Percentiles rank a stretch among this genome's conserved stretches.
phyloP scores from a whole-genome alignment of 1,140 invertebrate species.

The Drosophila teissieri region DNA sequence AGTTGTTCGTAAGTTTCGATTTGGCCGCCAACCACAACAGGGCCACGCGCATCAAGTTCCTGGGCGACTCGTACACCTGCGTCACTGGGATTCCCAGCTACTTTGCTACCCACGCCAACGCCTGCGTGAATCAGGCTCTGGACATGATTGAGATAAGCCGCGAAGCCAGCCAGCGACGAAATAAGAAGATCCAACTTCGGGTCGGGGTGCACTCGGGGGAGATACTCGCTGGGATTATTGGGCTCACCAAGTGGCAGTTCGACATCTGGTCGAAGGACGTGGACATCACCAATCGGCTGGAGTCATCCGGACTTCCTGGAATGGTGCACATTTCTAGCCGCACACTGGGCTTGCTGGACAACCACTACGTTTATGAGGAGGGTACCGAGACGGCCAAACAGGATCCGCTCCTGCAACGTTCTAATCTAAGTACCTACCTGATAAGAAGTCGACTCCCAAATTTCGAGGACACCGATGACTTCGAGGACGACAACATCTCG shows the following conservation, averaged over 20 bases:
- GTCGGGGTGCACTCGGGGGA: slow-evolving; percentile 97
- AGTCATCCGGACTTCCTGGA: slow-evolving; percentile 94
- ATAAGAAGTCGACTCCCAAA: slow-evolving; percentile 84
- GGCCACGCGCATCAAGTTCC: slow-evolving; percentile 93
- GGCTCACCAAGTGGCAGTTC: slow-evolving; percentile 96
- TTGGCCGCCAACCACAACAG: slow-evolving; percentile 91
- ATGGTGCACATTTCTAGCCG: slow-evolving; percentile 93
- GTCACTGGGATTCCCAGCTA: slow-evolving; percentile 92
- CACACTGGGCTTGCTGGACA: slow-evolving; percentile 89
- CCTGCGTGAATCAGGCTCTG: slow-evolving; percentile 93
- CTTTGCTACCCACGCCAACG: slow-evolving; percentile 91
- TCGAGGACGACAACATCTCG: not conserved
- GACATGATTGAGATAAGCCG: slow-evolving; percentile 90
- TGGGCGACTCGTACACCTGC: slow-evolving; percentile 96
- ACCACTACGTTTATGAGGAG: slow-evolving; percentile 85
- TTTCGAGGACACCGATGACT: not conserved
- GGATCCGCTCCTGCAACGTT: slow-evolving; percentile 88
- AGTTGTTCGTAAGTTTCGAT: slow-evolving; percentile 96
- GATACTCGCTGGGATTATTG: slow-evolving; percentile 95
- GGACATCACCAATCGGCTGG: slow-evolving; percentile 96
- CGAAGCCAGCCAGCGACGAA: slow-evolving; percentile 89
- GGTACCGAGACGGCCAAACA: slow-evolving; percentile 87
- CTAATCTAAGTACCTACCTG: slow-evolving; percentile 90
- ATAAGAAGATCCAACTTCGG: slow-evolving; percentile 95
- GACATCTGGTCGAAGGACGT: slow-evolving; percentile 98